Evolutionary conservation across 2,888 invertebrate species (phyloP), one percentile per base, ranked within the genome.

Genomic region (Plagodis pulveraria): DNA sequence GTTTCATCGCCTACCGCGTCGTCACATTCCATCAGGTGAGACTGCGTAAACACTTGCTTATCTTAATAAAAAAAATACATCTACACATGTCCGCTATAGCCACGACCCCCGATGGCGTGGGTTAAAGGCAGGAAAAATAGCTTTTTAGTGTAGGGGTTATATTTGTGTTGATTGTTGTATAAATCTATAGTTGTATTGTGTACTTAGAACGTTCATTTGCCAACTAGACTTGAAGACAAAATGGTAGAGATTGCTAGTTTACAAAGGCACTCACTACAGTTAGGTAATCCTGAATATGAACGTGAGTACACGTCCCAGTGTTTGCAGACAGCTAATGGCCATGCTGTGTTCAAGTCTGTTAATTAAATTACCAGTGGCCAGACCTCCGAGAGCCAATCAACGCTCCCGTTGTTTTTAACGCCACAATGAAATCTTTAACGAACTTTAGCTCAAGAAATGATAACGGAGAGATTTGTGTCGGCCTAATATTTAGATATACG

Each of bases 281-380:
- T 52, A 57, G 58, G 57, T 43, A 59, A 60, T 58, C 56, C 66
- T 62, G 68, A 70, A 71, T 73, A 72, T 75, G 72, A 58, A 50
- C 47, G 51, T 52, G 35, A 64, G 60, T 65, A 62, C 69, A 63
- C 65, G 66, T 51, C 73, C 73, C 69, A 66, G 42, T 83, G 78
- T 86, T 85, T 84, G 80, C 80, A 69, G 71, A 79, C 72, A 76
- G 76, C 75, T 90, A 91, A 91, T 91, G 89, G 87, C 86, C 74
- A 85, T 83, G 83, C 78, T 86, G 78, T 90, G 89, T 88, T 84
- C 77, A 69, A 67, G 76, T 65, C 78, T 84, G 91, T 85, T 90
- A 89, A 90, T 89, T 89, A 74, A 86, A 91, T 91, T 91, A 91
- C 84, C 79, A 72, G 62, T 64, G 70, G 73, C 73, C 80, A 78